Evolutionary conservation across 2,113 vertebrate species (phyloP).

Genomic region (Psilopsiagon aymara): DNA sequence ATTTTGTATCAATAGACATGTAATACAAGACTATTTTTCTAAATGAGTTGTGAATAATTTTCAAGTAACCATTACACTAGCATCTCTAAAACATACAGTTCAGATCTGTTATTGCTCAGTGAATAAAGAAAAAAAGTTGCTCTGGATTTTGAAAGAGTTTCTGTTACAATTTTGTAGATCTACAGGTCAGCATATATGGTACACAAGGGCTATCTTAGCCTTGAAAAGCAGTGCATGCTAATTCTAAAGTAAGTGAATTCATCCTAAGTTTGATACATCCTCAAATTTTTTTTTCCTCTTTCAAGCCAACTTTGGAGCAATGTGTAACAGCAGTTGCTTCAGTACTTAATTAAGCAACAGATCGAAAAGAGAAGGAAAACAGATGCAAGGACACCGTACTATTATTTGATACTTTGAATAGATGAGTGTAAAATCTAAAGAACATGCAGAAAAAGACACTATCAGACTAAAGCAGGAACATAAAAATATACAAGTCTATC

Average conservation of each 20-base stretch:
- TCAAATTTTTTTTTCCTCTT: slow-evolving; percentile 3
- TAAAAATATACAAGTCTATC: slow-evolving; percentile 33
- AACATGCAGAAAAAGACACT: slow-evolving; percentile 5
- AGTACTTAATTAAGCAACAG: not conserved
- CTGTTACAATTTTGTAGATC: not conserved
- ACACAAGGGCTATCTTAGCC: not conserved
- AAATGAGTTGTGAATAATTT: not conserved
- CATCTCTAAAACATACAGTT: not conserved
- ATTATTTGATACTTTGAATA: slow-evolving; percentile 1
- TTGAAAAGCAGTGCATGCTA: not conserved
- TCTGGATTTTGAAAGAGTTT: not conserved
- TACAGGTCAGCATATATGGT: accelerated
- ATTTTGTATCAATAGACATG: not conserved
- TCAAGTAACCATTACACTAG: not conserved
- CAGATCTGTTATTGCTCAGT: not conserved
- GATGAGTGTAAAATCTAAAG: slow-evolving; percentile 36
- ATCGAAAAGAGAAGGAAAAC: not conserved
- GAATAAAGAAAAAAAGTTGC: not conserved
- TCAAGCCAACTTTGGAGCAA: not conserved
- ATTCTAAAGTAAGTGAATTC: not conserved
- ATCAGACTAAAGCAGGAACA: slow-evolving; percentile 15
- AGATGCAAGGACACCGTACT: not conserved
- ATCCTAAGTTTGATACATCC: not conserved
- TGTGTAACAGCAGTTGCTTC: not conserved
- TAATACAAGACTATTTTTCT: not conserved